Evolutionary conservation across 2,113 vertebrate species (phyloP).

Genomic region (Aegithalos caudatus): DNA sequence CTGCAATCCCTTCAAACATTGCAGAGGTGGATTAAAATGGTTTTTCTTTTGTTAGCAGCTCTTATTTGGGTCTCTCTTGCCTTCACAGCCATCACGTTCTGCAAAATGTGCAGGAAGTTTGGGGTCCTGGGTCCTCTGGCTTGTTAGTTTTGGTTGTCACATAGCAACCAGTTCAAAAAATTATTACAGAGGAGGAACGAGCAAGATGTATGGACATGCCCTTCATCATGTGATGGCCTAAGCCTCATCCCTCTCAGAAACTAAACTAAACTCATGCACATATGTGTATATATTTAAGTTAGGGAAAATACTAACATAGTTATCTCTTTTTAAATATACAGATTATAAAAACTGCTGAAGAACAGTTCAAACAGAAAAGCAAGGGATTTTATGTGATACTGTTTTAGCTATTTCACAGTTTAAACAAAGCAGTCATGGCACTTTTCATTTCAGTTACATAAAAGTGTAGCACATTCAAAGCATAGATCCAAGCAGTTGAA

Average conservation of each 20-base stretch:
- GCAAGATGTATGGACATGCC: neutral
- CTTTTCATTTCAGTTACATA: neutral
- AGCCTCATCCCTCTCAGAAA: neutral
- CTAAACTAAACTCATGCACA: neutral
- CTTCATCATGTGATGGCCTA: neutral
- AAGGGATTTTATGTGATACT: neutral
- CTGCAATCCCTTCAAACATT: neutral
- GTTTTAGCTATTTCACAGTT: neutral
- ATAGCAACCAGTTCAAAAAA: constrained; percentile 9
- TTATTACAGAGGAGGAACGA: neutral
- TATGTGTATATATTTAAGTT: neutral
- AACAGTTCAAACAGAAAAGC: neutral
- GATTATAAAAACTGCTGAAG: neutral
- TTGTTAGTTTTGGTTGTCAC: neutral
- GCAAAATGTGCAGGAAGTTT: neutral
- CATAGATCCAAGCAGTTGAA: neutral
- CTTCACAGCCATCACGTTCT: neutral
- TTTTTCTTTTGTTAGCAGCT: neutral
- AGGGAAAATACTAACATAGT: neutral
- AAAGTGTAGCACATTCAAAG: neutral
- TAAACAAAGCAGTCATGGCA: neutral
- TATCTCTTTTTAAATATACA: constrained; percentile 12
- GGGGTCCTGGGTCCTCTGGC: neutral
- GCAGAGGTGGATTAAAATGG: neutral
- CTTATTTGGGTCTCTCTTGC: neutral